Base-by-base conservation (phyloP, 2,888 invertebrate species). In the Neoaliturus tenellus region DNA sequence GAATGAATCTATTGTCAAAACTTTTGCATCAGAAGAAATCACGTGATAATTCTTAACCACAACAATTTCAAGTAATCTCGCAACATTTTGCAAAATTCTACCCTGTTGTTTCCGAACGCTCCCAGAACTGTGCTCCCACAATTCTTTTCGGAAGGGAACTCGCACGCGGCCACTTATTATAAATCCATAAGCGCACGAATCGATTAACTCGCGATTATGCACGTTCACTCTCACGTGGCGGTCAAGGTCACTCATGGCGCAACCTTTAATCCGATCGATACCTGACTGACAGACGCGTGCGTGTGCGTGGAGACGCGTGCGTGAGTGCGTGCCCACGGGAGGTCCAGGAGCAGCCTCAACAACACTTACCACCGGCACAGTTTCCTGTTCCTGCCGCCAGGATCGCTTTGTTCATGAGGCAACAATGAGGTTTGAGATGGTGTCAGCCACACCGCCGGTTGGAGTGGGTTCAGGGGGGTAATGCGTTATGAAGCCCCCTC, bases 381-480 rank as follows among this genome's bases (percentile, higher is more conserved):
- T 31, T 28, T 28, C 62, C 62, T 25, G 28, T 62, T 62, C 62
- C 62, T 62, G 12, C 62, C 28, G 6, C 31, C 2, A 55, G 25
- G 23, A 55, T 55, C 48, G 55, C 55, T 55, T 55, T 55, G 55
- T 20, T 55, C 55, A 20, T 25, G 1, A 3, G 23, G 5, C 5
- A 14, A 62, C 62, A 62, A 62, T 62, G 62, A 31, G 62, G 62
- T 28, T 28, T 62, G 28, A 51, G 8, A 17, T 20, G 23, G 25
- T 62, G 28, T 31, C 23, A 55, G 51, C 4, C 4, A n/a, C 5
- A 25, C 20, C 25, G 25, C 62, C 31, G 1, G 8, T 23, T 1
- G 31, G 55, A 20, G 62, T n/a, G 14, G 28, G 62, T 62, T 51
- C 62, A 25, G 62, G 62, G 31, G 31, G 62, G 62, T 62, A 62